A percentile compares a stretch with the other conserved stretches of the same genome.
Conservation (phyloP, 2,113 vertebrate species). For the Leuciscus idus region DNA sequence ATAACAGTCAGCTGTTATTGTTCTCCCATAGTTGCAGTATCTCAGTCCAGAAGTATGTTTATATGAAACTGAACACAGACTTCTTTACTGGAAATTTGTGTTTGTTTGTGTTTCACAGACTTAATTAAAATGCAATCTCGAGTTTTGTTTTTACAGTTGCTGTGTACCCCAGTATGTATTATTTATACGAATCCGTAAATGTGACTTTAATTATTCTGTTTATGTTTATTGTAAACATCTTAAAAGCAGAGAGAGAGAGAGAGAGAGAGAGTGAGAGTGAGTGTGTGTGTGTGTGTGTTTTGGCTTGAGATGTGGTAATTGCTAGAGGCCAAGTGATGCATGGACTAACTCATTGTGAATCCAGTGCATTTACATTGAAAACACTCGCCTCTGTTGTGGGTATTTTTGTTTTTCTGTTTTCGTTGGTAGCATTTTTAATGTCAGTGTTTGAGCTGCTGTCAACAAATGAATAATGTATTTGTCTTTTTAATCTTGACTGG, state of each 20-base stretch:
- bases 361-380: constrained; percentile 37
- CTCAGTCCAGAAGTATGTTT: constrained; percentile 76
- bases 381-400: constrained; percentile 42
- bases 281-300: constrained; percentile 58
- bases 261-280: constrained; percentile 57
- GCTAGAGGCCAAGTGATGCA: constrained; percentile 60
- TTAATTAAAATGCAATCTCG: constrained; percentile 81
- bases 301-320: constrained; percentile 61
- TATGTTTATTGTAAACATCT: constrained; percentile 79
- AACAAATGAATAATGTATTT: constrained; percentile 53
- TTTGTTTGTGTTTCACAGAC: constrained; percentile 78
- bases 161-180: constrained; percentile 73
- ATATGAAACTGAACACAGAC: constrained; percentile 71
- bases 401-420: constrained; percentile 47
- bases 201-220: constrained; percentile 80
- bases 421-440: constrained; percentile 37
- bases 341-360: constrained; percentile 35
- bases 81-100: constrained; percentile 74
- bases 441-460: constrained; percentile 7
- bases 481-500: constrained; percentile 24
- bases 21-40: constrained; percentile 74
- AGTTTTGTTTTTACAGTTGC: constrained; percentile 79
- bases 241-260: constrained; percentile 58
- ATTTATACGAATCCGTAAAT: constrained; percentile 75
- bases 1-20: constrained; percentile 72